Percentiles rank a stretch among this genome's conserved stretches.
phyloP scores from a whole-genome alignment of 2,113 vertebrate genomes.

The Sprattus sprattus region DNA sequence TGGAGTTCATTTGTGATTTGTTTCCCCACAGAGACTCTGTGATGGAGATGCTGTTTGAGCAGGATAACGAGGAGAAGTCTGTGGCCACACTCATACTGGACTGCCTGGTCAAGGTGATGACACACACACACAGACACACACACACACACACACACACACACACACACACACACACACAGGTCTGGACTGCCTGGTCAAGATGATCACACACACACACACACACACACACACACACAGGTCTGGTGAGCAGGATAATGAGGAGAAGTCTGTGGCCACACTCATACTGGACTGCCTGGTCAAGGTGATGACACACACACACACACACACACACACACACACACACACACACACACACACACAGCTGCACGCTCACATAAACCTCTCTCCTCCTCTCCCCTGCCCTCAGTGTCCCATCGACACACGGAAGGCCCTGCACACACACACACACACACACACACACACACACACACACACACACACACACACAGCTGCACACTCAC shows the following conservation, averaged over 20 bases:
- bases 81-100: constrained; percentile 93
- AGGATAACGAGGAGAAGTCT: constrained; percentile 97
- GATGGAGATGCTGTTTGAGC: constrained; percentile 94
- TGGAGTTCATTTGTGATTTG: too few species aligned
- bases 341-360: too few species aligned
- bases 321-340: too few species aligned
- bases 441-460: neutral
- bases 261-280: constrained; percentile 92
- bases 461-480: neutral
- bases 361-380: too few species aligned
- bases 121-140: neutral
- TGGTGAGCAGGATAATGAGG: constrained; percentile 98
- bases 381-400: too few species aligned
- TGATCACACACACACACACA: too few species aligned
- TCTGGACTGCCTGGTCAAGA: too few species aligned
- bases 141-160: neutral
- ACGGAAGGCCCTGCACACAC: too few species aligned
- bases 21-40: constrained; percentile 81
- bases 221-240: too few species aligned
- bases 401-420: too few species aligned
- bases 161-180: neutral
- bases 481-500: too few species aligned
- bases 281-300: constrained; percentile 90
- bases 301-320: constrained; percentile 64
- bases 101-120: constrained; percentile 85